Conservation (phyloP, 1,140 invertebrate genomes). For the Drosophila cardini region DNA sequence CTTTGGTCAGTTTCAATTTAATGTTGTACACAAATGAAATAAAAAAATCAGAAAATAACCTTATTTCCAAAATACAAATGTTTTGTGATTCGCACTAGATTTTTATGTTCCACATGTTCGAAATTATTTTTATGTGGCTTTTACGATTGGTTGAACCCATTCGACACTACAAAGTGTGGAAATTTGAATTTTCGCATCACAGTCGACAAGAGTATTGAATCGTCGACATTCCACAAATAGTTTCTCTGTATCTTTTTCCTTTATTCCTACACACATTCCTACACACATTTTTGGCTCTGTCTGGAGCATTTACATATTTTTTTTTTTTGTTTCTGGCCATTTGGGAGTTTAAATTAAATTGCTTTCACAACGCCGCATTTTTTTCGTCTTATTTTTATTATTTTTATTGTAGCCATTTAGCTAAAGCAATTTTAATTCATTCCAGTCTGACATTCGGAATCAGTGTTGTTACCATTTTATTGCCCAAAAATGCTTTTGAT, state of each 20-base stretch:
- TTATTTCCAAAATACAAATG: conserved; percentile 75
- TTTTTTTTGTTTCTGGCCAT: conserved; percentile 49
- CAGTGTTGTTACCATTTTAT: neutral
- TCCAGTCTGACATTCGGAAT: neutral
- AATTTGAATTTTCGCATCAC: neutral
- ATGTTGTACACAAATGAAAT: conserved; percentile 31
- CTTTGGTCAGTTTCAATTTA: conserved; percentile 68
- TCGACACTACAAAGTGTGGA: neutral
- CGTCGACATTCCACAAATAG: neutral
- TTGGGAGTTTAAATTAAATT: conserved; percentile 71
- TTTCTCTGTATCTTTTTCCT: conserved; percentile 1
- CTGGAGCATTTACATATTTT: conserved; percentile 53
- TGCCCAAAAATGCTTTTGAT: too few relatives aligned
- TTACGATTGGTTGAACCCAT: neutral
- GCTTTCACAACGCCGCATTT: conserved; percentile 45
- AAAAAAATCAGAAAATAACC: conserved; percentile 79
- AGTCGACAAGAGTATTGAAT: neutral
- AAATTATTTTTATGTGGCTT: conserved; percentile 18
- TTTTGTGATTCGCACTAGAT: conserved; percentile 60
- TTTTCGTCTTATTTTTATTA: conserved; percentile 14
- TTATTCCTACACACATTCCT: conserved; percentile 38
- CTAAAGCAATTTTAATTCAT: conserved; percentile 40
- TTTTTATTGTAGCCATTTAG: conserved; percentile 43
- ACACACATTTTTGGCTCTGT: conserved; percentile 45
- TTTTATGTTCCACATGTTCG: conserved; percentile 34